phyloP scores from a whole-genome alignment of 2,888 invertebrate genomes.

The Oligia latruncula region DNA sequence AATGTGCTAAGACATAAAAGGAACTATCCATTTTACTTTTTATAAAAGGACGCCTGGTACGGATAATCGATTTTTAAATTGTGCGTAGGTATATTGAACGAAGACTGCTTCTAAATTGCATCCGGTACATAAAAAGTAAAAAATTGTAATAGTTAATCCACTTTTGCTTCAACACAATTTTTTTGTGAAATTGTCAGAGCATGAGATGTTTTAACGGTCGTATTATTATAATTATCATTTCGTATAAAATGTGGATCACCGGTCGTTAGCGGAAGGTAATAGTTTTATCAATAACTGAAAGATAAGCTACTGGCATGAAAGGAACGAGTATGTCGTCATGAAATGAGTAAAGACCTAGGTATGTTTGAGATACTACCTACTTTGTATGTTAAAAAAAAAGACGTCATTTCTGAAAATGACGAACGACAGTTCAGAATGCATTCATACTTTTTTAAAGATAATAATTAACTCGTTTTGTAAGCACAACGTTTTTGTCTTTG shows the following conservation, averaged over 20 bases:
- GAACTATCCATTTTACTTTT: slow-evolving; percentile 29
- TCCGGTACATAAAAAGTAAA: neutral
- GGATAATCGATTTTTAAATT: slow-evolving; percentile 14
- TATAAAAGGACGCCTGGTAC: neutral
- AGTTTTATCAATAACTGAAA: slow-evolving; percentile 16
- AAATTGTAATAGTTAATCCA: neutral
- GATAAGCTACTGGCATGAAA: neutral
- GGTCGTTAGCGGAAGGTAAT: slow-evolving; percentile 1
- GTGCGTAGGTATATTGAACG: neutral
- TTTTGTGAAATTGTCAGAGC: slow-evolving; percentile 32
- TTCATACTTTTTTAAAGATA: neutral
- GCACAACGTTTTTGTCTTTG: neutral
- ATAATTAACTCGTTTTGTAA: neutral
- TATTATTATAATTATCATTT: neutral
- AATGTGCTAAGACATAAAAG: slow-evolving; percentile 1
- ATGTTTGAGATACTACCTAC: too few relatives aligned
- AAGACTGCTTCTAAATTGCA: slow-evolving; percentile 1
- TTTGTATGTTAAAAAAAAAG: too few relatives aligned
- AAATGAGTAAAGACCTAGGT: too few relatives aligned
- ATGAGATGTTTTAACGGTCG: slow-evolving; percentile 16
- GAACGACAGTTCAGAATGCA: neutral
- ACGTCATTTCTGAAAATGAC: neutral
- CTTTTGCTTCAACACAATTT: neutral
- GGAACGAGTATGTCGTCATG: neutral
- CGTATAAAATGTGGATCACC: slow-evolving; percentile 4